These are phyloP conservation scores for Phoxinus dragarum DNA, from an alignment of 2,797 vertebrate genomes.

Conservation along the genomic window DNA sequence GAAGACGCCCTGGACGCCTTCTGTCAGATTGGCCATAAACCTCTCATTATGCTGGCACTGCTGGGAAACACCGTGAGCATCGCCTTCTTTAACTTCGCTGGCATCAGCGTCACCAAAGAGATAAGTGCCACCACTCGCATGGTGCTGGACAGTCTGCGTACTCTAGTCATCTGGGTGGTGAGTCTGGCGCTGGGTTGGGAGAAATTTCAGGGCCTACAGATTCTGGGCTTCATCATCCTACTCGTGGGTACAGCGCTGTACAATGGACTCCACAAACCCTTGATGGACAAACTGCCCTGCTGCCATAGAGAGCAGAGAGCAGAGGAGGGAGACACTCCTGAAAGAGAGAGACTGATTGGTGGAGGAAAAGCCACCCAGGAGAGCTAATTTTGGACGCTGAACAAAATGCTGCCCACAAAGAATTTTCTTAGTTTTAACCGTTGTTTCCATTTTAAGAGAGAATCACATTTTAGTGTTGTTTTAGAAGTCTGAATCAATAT, in stretches of 20 bases:
- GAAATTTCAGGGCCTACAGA: conserved; percentile 86
- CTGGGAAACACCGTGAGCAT: conserved; percentile 93
- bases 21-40: conserved; percentile 87
- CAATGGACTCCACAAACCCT: conserved; percentile 87
- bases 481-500: conserved; percentile 4
- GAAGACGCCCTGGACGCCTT: conserved; percentile 91
- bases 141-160: conserved; percentile 95
- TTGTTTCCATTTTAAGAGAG: conserved; percentile 9
- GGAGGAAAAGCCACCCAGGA: conserved; percentile 52
- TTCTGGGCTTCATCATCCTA: conserved; percentile 88
- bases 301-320: conserved; percentile 34
- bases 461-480: conserved; percentile 22
- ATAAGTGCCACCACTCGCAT: conserved; percentile 96
- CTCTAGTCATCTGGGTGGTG: conserved; percentile 88
- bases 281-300: conserved; percentile 77
- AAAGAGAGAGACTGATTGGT: conserved; percentile 75
- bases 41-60: conserved; percentile 86
- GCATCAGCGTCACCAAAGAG: conserved; percentile 95
- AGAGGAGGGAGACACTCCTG: conserved; percentile 58
- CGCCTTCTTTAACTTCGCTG: conserved; percentile 96
- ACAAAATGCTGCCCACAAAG: conserved; percentile 12
- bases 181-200: conserved; percentile 92
- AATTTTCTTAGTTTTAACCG: conserved; percentile 7
- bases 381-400: conserved; percentile 50
- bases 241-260: conserved; percentile 85